phyloP scores from a whole-genome alignment of 2,888 invertebrate species.

The Stictocephala bisonia region DNA sequence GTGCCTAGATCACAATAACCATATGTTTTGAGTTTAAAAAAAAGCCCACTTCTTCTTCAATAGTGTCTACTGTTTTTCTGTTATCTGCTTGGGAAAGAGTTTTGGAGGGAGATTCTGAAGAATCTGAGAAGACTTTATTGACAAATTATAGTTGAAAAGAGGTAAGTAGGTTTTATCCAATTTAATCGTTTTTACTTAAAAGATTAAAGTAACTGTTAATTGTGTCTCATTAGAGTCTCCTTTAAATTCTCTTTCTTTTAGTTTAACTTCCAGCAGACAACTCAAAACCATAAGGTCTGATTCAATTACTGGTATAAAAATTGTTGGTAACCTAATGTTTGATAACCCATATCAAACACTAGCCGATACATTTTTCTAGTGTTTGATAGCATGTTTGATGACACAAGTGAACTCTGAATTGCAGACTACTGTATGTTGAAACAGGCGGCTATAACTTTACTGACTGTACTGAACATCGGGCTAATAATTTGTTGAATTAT shows the following conservation, averaged over 20 bases:
- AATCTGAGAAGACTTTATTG: neutral
- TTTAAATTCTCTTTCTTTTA: neutral
- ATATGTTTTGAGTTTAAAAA: slow-evolving; percentile 2
- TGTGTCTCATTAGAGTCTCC: neutral
- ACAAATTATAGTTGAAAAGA: neutral
- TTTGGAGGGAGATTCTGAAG: slow-evolving; percentile 1
- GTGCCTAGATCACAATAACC: neutral
- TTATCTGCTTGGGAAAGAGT: neutral
- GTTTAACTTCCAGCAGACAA: neutral
- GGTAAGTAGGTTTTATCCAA: neutral
- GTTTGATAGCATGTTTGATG: too few species aligned
- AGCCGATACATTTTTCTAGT: slow-evolving; percentile 7
- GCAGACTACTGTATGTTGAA: too few species aligned
- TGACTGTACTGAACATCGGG: neutral
- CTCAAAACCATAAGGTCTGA: neutral
- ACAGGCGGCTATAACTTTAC: too few species aligned
- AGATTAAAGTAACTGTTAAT: neutral
- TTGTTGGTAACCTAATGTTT: neutral
- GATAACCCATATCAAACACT: slow-evolving; percentile 13
- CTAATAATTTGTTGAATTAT: neutral
- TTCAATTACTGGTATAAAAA: slow-evolving; percentile 1
- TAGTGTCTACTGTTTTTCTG: neutral
- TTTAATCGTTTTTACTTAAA: neutral
- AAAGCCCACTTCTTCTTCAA: neutral
- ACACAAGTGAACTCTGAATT: too few species aligned